Conservation (phyloP, 2,888 invertebrate genomes). For the Drosophila anceps region DNA sequence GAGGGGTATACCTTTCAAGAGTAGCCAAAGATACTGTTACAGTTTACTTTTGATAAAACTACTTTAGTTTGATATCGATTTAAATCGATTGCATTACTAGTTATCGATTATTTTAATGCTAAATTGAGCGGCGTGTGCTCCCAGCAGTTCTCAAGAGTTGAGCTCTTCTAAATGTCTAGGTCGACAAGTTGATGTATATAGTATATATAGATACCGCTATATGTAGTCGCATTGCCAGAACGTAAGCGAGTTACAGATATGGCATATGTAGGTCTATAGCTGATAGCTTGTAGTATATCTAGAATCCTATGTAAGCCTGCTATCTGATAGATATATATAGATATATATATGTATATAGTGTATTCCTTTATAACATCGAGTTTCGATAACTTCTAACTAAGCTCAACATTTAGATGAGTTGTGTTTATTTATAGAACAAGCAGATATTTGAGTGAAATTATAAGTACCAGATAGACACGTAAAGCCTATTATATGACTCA, state of each 20-base stretch:
- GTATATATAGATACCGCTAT: not conserved
- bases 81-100: no score
- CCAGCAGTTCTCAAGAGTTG: no score
- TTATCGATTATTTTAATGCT: not conserved
- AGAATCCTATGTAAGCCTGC: not conserved
- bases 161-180: no score
- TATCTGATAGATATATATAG: not conserved
- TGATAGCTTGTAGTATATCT: not conserved
- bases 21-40: no score
- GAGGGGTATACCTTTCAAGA: no score
- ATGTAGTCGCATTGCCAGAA: not conserved
- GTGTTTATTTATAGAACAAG: not conserved
- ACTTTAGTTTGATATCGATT: no score
- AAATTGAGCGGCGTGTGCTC: not conserved
- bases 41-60: no score
- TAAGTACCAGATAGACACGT: not conserved
- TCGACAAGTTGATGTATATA: not conserved
- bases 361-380: not conserved
- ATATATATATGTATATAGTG: not conserved
- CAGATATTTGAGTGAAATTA: not conserved
- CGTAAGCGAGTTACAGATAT: not conserved
- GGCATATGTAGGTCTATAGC: not conserved
- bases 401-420: not conserved
- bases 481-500: not conserved
- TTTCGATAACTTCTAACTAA: not conserved